Evolutionary conservation across 1,140 invertebrate species (phyloP).

Genomic region (Aphaenogaster ashmeadi): DNA sequence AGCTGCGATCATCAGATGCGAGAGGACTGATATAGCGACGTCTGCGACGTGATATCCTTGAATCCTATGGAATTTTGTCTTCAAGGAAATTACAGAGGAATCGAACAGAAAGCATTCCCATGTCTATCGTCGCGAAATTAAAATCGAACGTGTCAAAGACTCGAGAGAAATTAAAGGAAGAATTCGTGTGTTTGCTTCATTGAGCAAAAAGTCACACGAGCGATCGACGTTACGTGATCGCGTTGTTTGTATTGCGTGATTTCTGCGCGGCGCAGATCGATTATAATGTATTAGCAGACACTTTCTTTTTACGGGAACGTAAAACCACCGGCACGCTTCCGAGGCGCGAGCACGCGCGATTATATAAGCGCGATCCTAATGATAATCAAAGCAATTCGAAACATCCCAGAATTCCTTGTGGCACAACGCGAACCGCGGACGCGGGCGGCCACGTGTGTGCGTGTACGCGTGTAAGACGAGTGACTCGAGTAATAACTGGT

Average conservation of each 20-base stretch:
- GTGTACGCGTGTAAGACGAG: slow-evolving; percentile 31
- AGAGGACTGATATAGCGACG: not conserved
- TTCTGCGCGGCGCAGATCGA: slow-evolving; percentile 14
- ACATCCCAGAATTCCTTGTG: slow-evolving; percentile 25
- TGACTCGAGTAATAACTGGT: slow-evolving; percentile 50
- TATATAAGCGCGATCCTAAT: slow-evolving; percentile 43
- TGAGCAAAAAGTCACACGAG: not conserved
- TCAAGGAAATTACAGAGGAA: not conserved
- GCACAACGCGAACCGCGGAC: not conserved
- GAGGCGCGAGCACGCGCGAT: slow-evolving; percentile 8
- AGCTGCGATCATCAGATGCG: not conserved
- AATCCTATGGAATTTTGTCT: not conserved
- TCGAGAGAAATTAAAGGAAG: not conserved
- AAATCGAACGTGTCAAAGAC: not conserved
- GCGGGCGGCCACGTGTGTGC: not conserved
- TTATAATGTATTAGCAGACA: slow-evolving; percentile 32
- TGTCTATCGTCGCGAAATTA: not conserved
- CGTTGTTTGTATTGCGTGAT: slow-evolving; percentile 45
- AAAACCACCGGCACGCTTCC: slow-evolving; percentile 3
- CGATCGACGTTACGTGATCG: slow-evolving; percentile 11
- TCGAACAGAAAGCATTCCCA: not conserved
- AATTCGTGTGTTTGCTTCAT: not conserved
- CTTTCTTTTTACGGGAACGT: slow-evolving; percentile 46
- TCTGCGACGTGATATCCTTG: slow-evolving; percentile 1
- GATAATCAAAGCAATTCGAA: slow-evolving; percentile 25